Conservation (phyloP, 2,888 invertebrate genomes). For the Lordiphosa andalusiaca region DNA sequence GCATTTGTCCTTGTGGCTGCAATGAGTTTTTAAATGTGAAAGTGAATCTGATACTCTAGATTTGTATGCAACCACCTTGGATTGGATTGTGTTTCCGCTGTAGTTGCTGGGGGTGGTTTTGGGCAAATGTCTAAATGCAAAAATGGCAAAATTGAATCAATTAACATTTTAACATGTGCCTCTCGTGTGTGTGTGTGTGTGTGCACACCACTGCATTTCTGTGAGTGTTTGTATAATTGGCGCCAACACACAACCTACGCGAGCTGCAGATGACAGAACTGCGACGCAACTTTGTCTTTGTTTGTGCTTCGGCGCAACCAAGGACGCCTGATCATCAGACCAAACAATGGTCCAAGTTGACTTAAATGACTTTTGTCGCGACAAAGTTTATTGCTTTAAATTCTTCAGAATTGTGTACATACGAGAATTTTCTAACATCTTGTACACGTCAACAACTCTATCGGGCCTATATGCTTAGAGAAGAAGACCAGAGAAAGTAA, state of each 20-base stretch:
- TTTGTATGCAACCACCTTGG: conserved; percentile 23
- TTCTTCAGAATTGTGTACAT: too few relatives aligned
- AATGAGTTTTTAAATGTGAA: conserved; percentile 30
- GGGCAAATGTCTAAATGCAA: conserved; percentile 17
- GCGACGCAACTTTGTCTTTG: neutral
- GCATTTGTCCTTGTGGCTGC: conserved; percentile 30
- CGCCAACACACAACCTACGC: conserved; percentile 4
- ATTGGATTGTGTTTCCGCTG: neutral
- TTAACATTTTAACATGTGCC: conserved; percentile 36
- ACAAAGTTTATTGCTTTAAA: conserved; percentile 7
- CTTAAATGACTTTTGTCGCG: conserved; percentile 11
- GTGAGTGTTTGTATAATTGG: conserved; percentile 2
- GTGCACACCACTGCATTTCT: neutral
- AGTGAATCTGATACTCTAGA: conserved; percentile 34
- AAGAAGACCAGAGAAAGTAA: too few relatives aligned
- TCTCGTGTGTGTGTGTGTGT: neutral
- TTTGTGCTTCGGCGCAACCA: conserved; percentile 6
- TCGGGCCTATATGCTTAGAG: too few relatives aligned
- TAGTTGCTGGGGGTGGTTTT: conserved; percentile 26
- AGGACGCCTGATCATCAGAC: too few relatives aligned
- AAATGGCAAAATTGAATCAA: conserved; percentile 38
- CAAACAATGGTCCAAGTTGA: neutral
- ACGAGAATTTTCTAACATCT: too few relatives aligned
- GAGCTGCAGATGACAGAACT: neutral
- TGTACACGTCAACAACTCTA: too few relatives aligned